Evolutionary conservation across 2,888 invertebrate species (phyloP).

Genomic region (Drosophila aldrichi): DNA sequence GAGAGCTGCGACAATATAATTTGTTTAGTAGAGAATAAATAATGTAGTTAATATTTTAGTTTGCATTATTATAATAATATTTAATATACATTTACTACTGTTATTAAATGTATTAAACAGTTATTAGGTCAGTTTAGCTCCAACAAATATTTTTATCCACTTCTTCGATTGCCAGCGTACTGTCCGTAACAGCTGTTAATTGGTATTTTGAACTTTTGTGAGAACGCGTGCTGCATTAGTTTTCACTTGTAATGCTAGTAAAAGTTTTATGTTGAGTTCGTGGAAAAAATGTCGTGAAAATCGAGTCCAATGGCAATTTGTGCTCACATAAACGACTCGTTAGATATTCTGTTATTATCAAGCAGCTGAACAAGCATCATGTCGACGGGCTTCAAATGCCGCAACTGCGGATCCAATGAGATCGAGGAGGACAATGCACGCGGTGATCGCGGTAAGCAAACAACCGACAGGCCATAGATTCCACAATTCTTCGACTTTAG

Average conservation of each 20-base stretch:
- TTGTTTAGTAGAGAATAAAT: not conserved
- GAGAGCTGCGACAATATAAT: not conserved
- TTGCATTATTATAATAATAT: too few species aligned
- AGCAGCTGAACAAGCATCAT: conserved; percentile 35
- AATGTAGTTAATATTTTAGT: not conserved
- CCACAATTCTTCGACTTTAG: not conserved
- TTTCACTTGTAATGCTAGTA: conserved; percentile 2
- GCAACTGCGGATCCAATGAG: conserved; percentile 94
- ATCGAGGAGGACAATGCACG: conserved; percentile 97
- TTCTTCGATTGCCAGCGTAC: conserved; percentile 25
- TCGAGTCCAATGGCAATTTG: not conserved
- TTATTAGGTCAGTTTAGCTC: not conserved
- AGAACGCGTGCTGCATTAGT: conserved; percentile 26
- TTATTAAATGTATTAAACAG: not conserved
- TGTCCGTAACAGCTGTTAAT: conserved; percentile 25
- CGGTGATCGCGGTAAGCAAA: conserved; percentile 88
- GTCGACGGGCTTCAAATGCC: conserved; percentile 91
- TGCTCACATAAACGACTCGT: not conserved
- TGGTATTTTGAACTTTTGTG: conserved; percentile 4
- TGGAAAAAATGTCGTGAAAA: conserved; percentile 29
- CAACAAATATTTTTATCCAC: too few species aligned
- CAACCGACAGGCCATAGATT: not conserved
- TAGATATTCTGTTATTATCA: not conserved
- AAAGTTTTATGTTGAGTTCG: not conserved
- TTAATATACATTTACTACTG: not conserved